phyloP scores from a whole-genome alignment of 2,797 vertebrate genomes.

The Takifugu ocellatus region DNA sequence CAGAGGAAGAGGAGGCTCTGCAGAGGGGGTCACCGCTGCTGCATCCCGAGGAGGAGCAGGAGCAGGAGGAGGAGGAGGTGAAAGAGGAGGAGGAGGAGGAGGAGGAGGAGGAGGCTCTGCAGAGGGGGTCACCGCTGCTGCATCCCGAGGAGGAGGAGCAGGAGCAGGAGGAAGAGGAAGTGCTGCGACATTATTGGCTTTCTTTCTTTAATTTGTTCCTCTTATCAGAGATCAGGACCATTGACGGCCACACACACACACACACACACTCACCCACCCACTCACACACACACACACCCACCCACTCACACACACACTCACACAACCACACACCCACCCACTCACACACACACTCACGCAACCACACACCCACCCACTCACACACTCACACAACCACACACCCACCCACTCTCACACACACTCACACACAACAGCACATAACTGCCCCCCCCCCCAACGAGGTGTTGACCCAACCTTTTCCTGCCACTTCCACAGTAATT shows the following conservation, averaged over 20 bases:
- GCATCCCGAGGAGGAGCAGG: too few species aligned
- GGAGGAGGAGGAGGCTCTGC: too few species aligned
- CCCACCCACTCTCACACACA: background rate
- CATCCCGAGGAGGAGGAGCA: too few species aligned
- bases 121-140: too few species aligned
- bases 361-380: background rate
- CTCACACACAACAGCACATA: background rate
- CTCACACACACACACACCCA: background rate
- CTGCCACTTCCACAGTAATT: too few species aligned
- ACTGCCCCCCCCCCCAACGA: too few species aligned
- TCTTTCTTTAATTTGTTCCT: conserved; percentile 45
- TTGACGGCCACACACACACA: conserved; percentile 20
- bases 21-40: too few species aligned
- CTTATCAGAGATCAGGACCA: conserved; percentile 51
- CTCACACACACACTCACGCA: background rate
- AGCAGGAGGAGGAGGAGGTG: too few species aligned
- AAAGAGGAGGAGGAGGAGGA: too few species aligned
- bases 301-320: background rate
- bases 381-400: background rate
- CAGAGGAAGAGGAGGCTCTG: too few species aligned
- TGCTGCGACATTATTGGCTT: conserved; percentile 45
- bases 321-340: background rate
- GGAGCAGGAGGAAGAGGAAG: conserved; percentile 35
- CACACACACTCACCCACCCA: conserved; percentile 8
- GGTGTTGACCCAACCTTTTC: too few species aligned